Percentiles rank a stretch among this genome's conserved stretches.
phyloP scores from a whole-genome alignment of 2,113 vertebrate genomes.

The Elachura formosa region DNA sequence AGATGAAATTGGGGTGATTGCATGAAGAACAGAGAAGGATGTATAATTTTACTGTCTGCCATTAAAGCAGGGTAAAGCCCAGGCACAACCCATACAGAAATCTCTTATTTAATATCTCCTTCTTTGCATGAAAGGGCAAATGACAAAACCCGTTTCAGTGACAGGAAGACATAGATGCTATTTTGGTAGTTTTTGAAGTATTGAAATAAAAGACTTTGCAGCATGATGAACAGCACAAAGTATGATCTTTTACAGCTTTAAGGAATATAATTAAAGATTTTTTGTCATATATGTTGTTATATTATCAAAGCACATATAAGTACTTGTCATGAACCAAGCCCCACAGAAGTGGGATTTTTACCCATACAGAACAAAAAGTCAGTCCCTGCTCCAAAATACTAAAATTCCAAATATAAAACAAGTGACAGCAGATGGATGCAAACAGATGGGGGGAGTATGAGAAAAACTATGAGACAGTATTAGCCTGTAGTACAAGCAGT shows the following conservation, averaged over 20 bases:
- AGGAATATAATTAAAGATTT: background rate
- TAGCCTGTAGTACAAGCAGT: conserved; percentile 50
- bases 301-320: background rate
- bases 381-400: conserved; percentile 45
- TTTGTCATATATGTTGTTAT: background rate
- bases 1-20: background rate
- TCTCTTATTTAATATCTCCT: background rate
- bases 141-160: background rate
- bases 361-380: conserved; percentile 31
- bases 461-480: conserved; percentile 61
- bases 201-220: background rate
- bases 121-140: background rate
- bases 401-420: conserved; percentile 56
- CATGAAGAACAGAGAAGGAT: background rate
- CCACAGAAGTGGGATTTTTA: conserved; percentile 19
- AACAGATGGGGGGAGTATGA: conserved; percentile 61
- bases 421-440: conserved; percentile 62
- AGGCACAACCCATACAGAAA: background rate
- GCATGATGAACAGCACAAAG: background rate
- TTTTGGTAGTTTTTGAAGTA: background rate
- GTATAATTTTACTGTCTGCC: background rate
- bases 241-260: background rate
- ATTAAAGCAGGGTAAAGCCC: background rate
- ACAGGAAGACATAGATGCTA: background rate
- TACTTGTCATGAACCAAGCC: background rate